A percentile compares a stretch with the other conserved stretches of the same genome.
Conservation (phyloP, 2,113 vertebrate genomes). For the Chloroceryle aenea region DNA sequence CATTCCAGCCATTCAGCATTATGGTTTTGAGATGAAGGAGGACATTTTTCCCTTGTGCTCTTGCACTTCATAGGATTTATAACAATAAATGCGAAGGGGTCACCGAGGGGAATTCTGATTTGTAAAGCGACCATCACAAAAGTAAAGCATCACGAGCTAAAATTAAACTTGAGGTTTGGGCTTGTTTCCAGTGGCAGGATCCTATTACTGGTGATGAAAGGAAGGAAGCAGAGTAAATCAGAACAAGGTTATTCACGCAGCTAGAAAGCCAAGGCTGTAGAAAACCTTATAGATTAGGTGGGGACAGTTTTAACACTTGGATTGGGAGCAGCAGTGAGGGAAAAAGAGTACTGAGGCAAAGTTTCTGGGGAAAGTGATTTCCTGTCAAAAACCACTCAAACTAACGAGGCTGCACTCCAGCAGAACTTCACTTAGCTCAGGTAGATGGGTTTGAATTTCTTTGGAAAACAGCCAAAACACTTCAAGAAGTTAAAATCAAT, state of each 20-base stretch:
- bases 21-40: not conserved
- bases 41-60: not conserved
- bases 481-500: slow-evolving; percentile 5
- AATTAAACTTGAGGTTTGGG: slow-evolving; percentile 41
- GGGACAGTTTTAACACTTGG: not conserved
- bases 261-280: not conserved
- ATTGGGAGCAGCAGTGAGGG: not conserved
- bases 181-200: slow-evolving; percentile 16
- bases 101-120: slow-evolving; percentile 15
- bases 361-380: not conserved
- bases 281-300: not conserved
- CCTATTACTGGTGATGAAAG: not conserved
- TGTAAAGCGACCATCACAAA: slow-evolving; percentile 11
- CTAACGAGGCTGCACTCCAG: not conserved
- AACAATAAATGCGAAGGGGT: not conserved
- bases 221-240: not conserved
- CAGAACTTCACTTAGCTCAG: not conserved
- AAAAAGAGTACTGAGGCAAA: not conserved
- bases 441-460: not conserved
- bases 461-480: not conserved
- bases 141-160: not conserved
- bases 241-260: not conserved
- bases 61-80: not conserved
- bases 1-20: not conserved
- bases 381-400: not conserved